Base-by-base conservation (phyloP, 92 coral and sea anemone genomes). In the Palythoa caribaeorum region DNA sequence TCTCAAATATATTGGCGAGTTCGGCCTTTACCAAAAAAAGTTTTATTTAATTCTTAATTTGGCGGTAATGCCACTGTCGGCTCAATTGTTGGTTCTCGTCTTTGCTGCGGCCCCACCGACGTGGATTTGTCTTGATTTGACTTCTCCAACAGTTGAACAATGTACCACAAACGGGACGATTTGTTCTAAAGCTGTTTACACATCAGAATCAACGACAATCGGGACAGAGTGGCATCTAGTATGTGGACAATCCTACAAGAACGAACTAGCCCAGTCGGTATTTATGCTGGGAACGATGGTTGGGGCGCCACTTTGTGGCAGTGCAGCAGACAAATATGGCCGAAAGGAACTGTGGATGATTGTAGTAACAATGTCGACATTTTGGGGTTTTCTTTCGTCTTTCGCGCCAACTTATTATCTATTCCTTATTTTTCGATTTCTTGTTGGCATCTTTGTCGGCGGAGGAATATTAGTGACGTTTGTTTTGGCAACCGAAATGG, bases 181-280 rank as follows among this genome's bases (percentile, higher is more conserved):
- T 3, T 94, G 98, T 78, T 16, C 76, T 16, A 77, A 91, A 59
- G 93, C 98, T 57, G 75, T 79, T 14, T 93, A 87, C 21, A 87
- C 89, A 13, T 86, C 98, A 65, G 96, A 93, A 47, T 93, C 94
- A 76, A 95, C 96, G 9, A 93, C 98, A 60, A 92, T 95, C 74
- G 94, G 93, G 1, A 89, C 97, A 10, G 98, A 96, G 78, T 96
- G 96, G 96, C 89, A 91, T 17, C 85, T 96, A 53, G 94, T 96
- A 76, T 96, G 99, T 74, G 94, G 88, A 6, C 87, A 94, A 54
- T 87, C 98, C 19, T 96, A 95, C 90, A 95, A 94, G 89, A 93
- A 92, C 9, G 95, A 96, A 77, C 89, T 94, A 15, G 87, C 93
- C 0, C 98, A 96, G 87, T 95, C 99, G 1, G 85, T 96, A 8